Evolutionary conservation across 2,888 invertebrate species (phyloP), one percentile per base, ranked within the genome.

Genomic region (Caradrina clavipalpis): DNA sequence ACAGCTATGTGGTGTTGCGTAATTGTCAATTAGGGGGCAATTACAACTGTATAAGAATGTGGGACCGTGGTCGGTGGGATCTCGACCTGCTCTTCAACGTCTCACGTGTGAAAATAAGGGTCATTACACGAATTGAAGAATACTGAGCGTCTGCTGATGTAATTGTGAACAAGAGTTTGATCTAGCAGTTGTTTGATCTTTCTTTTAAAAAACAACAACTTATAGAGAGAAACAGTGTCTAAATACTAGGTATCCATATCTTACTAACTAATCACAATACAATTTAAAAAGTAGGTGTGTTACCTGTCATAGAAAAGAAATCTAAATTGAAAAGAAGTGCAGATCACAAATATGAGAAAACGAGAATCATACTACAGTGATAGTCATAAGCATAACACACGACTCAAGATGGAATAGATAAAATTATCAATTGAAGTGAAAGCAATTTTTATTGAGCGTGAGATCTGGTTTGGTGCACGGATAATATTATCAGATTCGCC

Each of bases 41-140:
- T 93, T 94, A 93, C 87, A 92, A 90, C 91, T 90, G 92, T 91
- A 89, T 86, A 84, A 81, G 82, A 83, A 86, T 90, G 89, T 90
- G 89, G 78, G 89, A 90, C 86, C 85, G 70, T 56, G 69, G 57
- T 68, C 66, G 68, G 77, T 82, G 84, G 68, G 80, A 81, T 73
- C 68, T 68, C 74, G 45, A 54, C 69, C 56, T 64, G 49, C 61
- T 63, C 76, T 66, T 78, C 67, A 65, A 63, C 64, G 60, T 72
- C 51, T 13, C 65, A 70, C 84, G 82, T 82, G 82, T 81, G 82
- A 84, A 84, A 79, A 81, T 75, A 83, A 83, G 74, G 83, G 72
- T 73, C 61, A 80, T 78, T 80, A 81, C 59, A 58, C 54, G 51
- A 56, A 72, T 77, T 67, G 57, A 71, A 71, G 67, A 71, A 62